These are phyloP conservation scores for Drosophila falleni DNA, from an alignment of 2,888 invertebrate genomes.

Conservation along the genomic window DNA sequence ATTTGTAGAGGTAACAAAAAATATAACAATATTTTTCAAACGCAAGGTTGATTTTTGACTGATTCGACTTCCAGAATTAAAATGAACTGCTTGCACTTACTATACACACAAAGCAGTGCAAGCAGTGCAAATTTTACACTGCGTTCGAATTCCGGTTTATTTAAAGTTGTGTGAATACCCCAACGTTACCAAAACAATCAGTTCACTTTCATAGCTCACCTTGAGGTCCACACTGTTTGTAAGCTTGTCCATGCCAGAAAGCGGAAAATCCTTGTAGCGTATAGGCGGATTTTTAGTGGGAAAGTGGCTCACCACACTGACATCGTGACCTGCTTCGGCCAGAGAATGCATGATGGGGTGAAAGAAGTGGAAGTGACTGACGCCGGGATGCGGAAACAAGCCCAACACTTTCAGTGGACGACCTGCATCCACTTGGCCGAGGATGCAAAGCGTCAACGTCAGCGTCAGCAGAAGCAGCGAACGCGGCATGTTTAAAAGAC, in stretches of 20 bases:
- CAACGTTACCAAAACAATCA: not conserved
- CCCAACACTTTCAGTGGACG: slow-evolving; percentile 83
- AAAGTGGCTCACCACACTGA: slow-evolving; percentile 86
- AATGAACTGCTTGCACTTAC: not conserved
- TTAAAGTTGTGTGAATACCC: not conserved
- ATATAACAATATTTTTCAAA: no score
- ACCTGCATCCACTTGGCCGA: slow-evolving; percentile 51
- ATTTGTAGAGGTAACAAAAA: no score
- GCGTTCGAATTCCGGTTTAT: slow-evolving; percentile 1
- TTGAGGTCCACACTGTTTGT: slow-evolving; percentile 82
- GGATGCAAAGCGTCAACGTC: slow-evolving; percentile 23
- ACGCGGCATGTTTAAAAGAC: slow-evolving; percentile 13
- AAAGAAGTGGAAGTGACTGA: slow-evolving; percentile 86
- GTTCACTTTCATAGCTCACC: slow-evolving; percentile 60
- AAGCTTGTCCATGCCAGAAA: slow-evolving; percentile 74
- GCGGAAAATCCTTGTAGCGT: slow-evolving; percentile 82
- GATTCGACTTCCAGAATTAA: no score
- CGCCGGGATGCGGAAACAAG: slow-evolving; percentile 85
- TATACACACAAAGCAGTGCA: not conserved
- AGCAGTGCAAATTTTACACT: not conserved
- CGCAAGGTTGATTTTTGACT: no score
- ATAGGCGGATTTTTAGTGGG: slow-evolving; percentile 83
- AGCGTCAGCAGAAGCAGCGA: slow-evolving; percentile 21
- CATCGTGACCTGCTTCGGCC: slow-evolving; percentile 86
- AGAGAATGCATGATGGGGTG: slow-evolving; percentile 86